phyloP scores from a whole-genome alignment of 2,888 invertebrate species.

The Nymphalis polychloros region DNA sequence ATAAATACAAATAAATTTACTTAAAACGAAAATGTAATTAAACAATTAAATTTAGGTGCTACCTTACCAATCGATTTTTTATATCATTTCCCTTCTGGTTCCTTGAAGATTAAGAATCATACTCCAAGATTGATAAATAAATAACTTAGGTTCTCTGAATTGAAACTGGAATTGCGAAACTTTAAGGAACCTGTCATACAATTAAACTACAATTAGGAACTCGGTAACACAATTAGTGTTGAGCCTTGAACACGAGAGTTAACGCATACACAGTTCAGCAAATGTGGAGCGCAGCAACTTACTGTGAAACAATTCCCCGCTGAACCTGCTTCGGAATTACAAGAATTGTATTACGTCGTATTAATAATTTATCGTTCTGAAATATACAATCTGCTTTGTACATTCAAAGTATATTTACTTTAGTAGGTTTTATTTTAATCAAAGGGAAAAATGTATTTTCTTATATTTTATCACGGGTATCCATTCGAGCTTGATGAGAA shows the following conservation, averaged over 20 bases:
- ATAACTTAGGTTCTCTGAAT: background rate
- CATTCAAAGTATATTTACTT: too few species aligned
- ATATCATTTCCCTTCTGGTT: too few species aligned
- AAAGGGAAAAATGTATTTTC: too few species aligned
- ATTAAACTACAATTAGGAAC: conserved; percentile 13
- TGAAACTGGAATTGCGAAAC: background rate
- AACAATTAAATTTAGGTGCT: too few species aligned
- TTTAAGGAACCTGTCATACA: conserved; percentile 6
- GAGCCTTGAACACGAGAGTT: conserved; percentile 11
- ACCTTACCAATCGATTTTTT: too few species aligned
- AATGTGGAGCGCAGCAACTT: conserved; percentile 16
- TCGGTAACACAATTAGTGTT: conserved; percentile 19
- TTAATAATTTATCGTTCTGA: background rate
- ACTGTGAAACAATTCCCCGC: conserved; percentile 13
- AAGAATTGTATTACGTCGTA: conserved; percentile 14
- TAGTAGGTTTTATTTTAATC: too few species aligned
- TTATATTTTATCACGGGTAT: too few species aligned
- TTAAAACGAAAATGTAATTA: too few species aligned
- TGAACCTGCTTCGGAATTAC: conserved; percentile 1
- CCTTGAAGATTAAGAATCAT: too few species aligned
- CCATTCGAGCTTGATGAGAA: too few species aligned
- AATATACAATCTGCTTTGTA: background rate
- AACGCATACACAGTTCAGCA: conserved; percentile 7
- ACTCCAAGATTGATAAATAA: too few species aligned
- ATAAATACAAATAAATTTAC: too few species aligned